Conservation (phyloP, 2,888 invertebrate genomes). For the Papilio protenor region DNA sequence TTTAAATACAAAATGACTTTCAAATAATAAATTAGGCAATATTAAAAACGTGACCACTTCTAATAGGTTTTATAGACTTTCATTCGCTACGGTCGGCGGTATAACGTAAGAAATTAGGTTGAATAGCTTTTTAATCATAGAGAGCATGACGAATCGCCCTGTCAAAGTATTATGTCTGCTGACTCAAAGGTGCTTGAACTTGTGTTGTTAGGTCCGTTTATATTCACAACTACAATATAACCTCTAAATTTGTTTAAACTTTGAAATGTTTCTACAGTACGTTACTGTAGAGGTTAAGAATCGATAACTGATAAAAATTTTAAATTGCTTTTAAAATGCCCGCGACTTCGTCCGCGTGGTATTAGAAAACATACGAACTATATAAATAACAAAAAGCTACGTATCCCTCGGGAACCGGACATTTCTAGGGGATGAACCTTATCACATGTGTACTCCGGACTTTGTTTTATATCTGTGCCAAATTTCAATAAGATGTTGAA, state of each 20-base stretch:
- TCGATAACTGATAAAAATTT: no score
- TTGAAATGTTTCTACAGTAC: background rate
- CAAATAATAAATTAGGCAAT: constrained; percentile 32
- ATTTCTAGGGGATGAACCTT: no score
- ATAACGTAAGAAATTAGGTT: constrained; percentile 47
- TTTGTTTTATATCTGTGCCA: no score
- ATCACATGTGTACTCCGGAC: no score
- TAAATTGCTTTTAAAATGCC: no score
- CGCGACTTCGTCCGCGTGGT: no score
- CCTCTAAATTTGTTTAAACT: background rate
- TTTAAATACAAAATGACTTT: constrained; percentile 20
- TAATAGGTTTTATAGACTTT: constrained; percentile 42
- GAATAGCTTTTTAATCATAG: constrained; percentile 52
- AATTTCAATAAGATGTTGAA: no score
- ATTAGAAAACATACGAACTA: no score
- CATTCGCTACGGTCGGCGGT: constrained; percentile 44
- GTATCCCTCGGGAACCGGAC: no score
- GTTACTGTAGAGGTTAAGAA: background rate
- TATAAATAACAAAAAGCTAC: no score
- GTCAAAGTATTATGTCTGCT: constrained; percentile 44
- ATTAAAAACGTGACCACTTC: constrained; percentile 43
- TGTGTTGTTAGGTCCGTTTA: constrained; percentile 12
- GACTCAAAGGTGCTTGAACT: constrained; percentile 41
- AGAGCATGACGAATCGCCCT: constrained; percentile 50
- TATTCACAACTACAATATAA: background rate